These are phyloP conservation scores for Manacus vitellinus DNA, from an alignment of 2,113 vertebrate species.

Conservation along the genomic window DNA sequence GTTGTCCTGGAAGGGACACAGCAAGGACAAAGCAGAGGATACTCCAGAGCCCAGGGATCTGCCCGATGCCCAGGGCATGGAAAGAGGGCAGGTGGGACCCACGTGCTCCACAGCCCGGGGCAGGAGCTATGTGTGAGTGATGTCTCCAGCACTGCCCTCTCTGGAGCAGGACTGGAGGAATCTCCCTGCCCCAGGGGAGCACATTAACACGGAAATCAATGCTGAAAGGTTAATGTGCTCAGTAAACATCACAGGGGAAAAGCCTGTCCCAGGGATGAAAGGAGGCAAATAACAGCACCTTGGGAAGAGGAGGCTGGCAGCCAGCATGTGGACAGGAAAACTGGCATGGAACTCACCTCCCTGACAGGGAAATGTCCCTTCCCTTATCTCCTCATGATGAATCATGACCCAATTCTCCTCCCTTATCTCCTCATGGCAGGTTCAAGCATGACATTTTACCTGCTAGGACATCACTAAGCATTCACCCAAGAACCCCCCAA, in stretches of 20 bases:
- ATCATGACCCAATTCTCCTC: background rate
- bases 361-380: background rate
- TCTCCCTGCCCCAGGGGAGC: background rate
- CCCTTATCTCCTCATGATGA: background rate
- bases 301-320: background rate
- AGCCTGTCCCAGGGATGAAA: background rate
- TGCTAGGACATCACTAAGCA: background rate
- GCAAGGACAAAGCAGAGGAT: background rate
- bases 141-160: background rate
- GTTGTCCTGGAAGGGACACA: background rate
- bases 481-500: background rate
- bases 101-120: background rate
- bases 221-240: background rate
- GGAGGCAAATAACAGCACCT: background rate
- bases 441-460: background rate
- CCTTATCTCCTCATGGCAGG: background rate
- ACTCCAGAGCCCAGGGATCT: background rate
- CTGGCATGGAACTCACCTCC: background rate
- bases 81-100: background rate
- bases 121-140: accelerated
- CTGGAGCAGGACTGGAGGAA: background rate
- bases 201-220: background rate
- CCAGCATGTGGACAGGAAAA: accelerated
- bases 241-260: background rate
- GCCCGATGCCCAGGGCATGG: background rate